Evolutionary conservation across 2,797 vertebrate genomes (phyloP), one percentile per base, ranked within the genome.

Genomic region (Distichodus sexfasciatus): DNA sequence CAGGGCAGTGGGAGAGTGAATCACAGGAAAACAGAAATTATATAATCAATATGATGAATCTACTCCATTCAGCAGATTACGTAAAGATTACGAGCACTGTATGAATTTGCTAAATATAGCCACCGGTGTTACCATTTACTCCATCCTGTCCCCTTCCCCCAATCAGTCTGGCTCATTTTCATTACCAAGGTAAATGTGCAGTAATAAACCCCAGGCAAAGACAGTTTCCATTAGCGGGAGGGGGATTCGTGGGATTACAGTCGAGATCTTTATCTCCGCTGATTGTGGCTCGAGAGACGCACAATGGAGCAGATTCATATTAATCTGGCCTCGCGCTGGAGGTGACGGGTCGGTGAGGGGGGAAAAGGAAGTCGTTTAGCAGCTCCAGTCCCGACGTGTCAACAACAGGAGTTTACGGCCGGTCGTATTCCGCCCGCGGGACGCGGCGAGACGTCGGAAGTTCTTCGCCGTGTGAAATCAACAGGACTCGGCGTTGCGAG

Each of bases 191-290:
- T 43, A 59, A 59, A 28, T 60, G 57, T 43, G 9, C 36, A 28
- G 21, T 38, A 14, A 28, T 60, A 60, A 29, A 41, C 55, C 55
- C 41, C 35, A 60, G 36, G 24, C 57, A 60, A 60, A 23, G 15
- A 23, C 17, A 9, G 36, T n/a, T 41, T 59, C 55, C 36, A 59
- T 59, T 59, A 59, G 54, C 28, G 36, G 36, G 24, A 59, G 36
- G 5, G 36, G 21, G 24, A 24, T 41, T n/a, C 41, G 36, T 28
- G 38, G 38, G 38, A 60, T 60, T 29, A 60, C 6, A 9, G 38
- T 29, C 17, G 57, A 43, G 38, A 60, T 60, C 55, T 59, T 59
- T 59, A 59, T 59, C 57, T 60, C 38, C 12, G 2, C 24, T 43
- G 57, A 60, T 41, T 26, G 14, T 41, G 54, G 33, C 33, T 38